phyloP scores from a whole-genome alignment of 2,113 vertebrate species.

The Cebus imitator region DNA sequence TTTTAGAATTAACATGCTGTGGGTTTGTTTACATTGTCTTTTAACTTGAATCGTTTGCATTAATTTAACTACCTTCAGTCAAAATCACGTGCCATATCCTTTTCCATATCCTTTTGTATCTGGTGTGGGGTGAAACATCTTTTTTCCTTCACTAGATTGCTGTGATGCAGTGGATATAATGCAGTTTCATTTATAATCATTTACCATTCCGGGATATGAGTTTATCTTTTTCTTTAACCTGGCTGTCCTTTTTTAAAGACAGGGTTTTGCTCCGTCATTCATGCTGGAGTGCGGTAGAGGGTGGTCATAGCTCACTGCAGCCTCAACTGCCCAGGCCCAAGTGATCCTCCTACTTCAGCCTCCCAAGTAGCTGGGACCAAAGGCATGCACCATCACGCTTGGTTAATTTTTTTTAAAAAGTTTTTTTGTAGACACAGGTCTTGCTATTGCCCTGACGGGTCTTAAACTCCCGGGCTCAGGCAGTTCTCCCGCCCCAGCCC shows the following conservation, averaged over 20 bases:
- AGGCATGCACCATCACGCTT: neutral
- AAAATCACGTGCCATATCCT: neutral
- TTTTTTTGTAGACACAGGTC: neutral
- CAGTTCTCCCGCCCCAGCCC: neutral
- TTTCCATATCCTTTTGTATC: neutral
- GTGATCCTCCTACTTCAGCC: neutral
- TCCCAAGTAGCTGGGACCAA: neutral
- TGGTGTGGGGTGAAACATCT: neutral
- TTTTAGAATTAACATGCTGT: conserved; percentile 18
- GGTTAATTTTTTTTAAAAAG: neutral
- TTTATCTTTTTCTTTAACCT: neutral
- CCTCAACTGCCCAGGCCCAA: neutral
- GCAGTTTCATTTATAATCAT: neutral
- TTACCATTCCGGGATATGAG: neutral
- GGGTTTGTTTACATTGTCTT: conserved; percentile 34
- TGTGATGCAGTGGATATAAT: neutral
- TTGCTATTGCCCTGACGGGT: neutral
- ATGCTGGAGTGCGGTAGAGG: neutral
- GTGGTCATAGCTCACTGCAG: neutral
- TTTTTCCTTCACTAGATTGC: neutral
- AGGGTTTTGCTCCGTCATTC: neutral
- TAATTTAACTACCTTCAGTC: neutral
- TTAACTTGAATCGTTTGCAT: conserved; percentile 27
- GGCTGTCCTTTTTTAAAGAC: neutral
- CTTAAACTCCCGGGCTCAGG: neutral